Conservation (phyloP, 2,113 vertebrate species). For the Empidonax alnorum region DNA sequence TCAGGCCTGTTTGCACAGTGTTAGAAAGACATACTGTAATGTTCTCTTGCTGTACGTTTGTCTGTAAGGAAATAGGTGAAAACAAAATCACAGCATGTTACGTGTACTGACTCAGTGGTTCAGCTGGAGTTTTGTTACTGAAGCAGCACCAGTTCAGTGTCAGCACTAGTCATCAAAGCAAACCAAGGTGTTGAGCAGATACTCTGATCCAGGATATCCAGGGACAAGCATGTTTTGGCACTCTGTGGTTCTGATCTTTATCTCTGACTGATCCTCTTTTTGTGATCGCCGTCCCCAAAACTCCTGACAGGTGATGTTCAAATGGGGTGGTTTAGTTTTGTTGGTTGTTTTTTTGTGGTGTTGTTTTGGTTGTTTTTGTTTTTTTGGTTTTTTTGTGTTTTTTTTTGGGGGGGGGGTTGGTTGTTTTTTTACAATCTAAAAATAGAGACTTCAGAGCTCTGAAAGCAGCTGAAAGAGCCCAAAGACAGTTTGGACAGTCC, state of each 20-base stretch:
- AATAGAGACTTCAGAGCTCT: constrained; percentile 35
- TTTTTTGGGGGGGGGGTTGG: too few relatives aligned
- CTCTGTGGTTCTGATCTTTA: constrained; percentile 66
- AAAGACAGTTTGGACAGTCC: constrained; percentile 42
- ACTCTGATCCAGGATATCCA: constrained; percentile 55
- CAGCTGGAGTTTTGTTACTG: constrained; percentile 8
- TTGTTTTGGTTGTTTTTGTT: too few relatives aligned
- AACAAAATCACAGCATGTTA: background rate
- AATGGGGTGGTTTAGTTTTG: background rate
- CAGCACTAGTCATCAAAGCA: constrained; percentile 48
- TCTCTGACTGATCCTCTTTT: constrained; percentile 58
- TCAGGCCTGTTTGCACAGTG: background rate
- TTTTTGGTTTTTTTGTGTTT: background rate
- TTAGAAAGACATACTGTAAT: background rate
- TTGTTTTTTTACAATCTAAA: background rate
- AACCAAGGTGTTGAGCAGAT: constrained; percentile 54
- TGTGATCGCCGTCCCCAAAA: constrained; percentile 56
- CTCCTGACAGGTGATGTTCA: constrained; percentile 45
- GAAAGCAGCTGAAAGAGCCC: constrained; percentile 26
- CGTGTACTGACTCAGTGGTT: constrained; percentile 1
- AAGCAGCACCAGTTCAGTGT: constrained; percentile 42
- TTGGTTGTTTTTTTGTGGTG: background rate
- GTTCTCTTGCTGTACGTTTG: background rate
- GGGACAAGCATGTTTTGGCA: constrained; percentile 43
- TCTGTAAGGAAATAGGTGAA: background rate